These are phyloP conservation scores for Callaeas wilsoni DNA, from an alignment of 2,113 vertebrate species.

Conservation along the genomic window DNA sequence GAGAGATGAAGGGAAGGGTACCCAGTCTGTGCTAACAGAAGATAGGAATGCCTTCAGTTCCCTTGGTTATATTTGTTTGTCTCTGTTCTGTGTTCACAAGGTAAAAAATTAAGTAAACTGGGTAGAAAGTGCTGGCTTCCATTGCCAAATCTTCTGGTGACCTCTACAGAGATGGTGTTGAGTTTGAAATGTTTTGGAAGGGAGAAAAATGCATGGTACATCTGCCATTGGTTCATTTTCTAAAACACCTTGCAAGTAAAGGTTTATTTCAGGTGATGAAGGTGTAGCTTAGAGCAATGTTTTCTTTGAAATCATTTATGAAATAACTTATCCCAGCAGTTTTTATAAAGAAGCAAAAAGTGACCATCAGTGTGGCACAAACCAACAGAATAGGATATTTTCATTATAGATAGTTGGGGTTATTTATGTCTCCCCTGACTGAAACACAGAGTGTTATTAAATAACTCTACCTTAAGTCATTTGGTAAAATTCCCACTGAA, in stretches of 20 bases:
- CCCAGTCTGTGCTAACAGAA: background rate
- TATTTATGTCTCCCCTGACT: background rate
- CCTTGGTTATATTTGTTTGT: background rate
- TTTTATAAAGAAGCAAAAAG: background rate
- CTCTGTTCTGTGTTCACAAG: background rate
- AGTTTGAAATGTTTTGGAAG: background rate
- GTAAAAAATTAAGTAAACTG: background rate
- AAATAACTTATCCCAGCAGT: background rate
- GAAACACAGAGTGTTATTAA: background rate
- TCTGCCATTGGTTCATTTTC: background rate
- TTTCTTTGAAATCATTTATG: background rate
- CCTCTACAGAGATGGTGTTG: background rate
- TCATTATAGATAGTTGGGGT: background rate
- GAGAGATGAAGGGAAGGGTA: background rate
- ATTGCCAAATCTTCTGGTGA: background rate
- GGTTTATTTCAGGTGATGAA: background rate
- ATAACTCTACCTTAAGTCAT: background rate
- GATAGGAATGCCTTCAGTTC: background rate
- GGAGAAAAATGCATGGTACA: background rate
- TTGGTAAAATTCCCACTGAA: background rate
- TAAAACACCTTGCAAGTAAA: background rate
- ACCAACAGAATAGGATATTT: background rate
- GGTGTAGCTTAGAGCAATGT: background rate
- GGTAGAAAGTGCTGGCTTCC: background rate
- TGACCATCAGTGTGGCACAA: background rate